Conservation (phyloP, 2,113 vertebrate genomes). For the Coptodon bakossiorum region DNA sequence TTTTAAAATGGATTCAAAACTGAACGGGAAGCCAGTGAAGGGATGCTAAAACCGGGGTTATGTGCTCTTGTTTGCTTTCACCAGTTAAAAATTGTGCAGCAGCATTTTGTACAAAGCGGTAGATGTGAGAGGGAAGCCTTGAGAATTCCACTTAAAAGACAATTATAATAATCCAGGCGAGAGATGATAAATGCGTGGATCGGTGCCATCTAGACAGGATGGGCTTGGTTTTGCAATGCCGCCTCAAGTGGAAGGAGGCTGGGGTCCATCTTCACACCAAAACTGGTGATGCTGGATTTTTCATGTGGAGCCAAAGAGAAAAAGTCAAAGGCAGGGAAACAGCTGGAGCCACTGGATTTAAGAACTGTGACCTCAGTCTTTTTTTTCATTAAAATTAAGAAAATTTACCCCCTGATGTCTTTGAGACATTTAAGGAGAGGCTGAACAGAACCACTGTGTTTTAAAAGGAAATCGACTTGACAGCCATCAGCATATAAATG, state of each 20-base stretch:
- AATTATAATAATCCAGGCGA: neutral
- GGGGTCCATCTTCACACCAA: neutral
- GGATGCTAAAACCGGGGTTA: neutral
- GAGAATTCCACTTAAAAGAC: neutral
- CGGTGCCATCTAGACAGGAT: neutral
- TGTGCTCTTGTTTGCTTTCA: neutral
- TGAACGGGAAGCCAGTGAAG: neutral
- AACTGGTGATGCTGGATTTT: neutral
- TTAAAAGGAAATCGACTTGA: neutral
- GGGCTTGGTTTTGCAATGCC: neutral
- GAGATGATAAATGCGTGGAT: neutral
- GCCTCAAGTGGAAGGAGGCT: neutral
- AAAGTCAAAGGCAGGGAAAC: neutral
- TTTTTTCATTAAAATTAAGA: neutral
- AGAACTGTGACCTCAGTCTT: neutral
- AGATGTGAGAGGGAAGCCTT: neutral
- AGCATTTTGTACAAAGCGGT: neutral
- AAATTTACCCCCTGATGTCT: neutral
- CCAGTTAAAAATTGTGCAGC: neutral
- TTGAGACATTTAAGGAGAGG: neutral
- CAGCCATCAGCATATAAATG: neutral
- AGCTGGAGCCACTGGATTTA: neutral
- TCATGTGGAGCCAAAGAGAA: neutral
- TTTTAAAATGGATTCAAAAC: neutral
- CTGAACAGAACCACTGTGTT: neutral